Evolutionary conservation across 2,888 invertebrate genomes (phyloP).

Genomic region (Limnephilus auricula): DNA sequence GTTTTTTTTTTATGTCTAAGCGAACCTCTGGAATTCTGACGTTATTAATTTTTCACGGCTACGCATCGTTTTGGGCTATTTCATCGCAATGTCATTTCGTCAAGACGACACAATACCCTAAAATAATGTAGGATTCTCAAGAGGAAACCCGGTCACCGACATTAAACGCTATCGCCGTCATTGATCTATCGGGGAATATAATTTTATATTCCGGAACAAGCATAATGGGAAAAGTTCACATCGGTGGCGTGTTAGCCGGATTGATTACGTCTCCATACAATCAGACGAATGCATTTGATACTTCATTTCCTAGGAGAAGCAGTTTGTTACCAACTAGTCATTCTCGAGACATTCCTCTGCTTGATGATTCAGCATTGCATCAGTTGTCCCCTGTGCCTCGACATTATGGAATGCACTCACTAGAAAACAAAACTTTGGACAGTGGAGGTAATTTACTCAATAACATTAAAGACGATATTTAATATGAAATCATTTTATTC

Average conservation of each 20-base stretch:
- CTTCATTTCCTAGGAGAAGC: conserved; percentile 80
- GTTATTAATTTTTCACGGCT: no score
- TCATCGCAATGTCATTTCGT: no score
- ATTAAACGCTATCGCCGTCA: conserved; percentile 89
- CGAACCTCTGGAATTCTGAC: no score
- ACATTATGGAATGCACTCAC: conserved; percentile 60
- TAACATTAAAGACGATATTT: not conserved
- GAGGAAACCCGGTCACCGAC: no score
- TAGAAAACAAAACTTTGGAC: conserved; percentile 56
- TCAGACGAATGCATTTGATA: conserved; percentile 70
- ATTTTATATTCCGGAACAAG: conserved; percentile 90
- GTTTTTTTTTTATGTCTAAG: no score
- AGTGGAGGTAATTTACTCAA: conserved; percentile 51
- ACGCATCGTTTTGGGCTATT: no score
- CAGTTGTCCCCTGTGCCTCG: conserved; percentile 87
- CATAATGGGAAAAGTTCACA: conserved; percentile 90
- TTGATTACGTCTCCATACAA: conserved; percentile 75
- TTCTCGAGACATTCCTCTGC: conserved; percentile 74
- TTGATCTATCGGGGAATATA: conserved; percentile 88
- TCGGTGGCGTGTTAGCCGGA: conserved; percentile 83
- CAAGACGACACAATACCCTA: no score
- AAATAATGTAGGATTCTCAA: no score
- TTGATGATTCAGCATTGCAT: conserved; percentile 81
- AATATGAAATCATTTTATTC: not conserved
- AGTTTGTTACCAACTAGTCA: conserved; percentile 84